These are phyloP conservation scores for Hypothenemus hampei DNA, from an alignment of 1,140 invertebrate genomes.

Conservation along the genomic window DNA sequence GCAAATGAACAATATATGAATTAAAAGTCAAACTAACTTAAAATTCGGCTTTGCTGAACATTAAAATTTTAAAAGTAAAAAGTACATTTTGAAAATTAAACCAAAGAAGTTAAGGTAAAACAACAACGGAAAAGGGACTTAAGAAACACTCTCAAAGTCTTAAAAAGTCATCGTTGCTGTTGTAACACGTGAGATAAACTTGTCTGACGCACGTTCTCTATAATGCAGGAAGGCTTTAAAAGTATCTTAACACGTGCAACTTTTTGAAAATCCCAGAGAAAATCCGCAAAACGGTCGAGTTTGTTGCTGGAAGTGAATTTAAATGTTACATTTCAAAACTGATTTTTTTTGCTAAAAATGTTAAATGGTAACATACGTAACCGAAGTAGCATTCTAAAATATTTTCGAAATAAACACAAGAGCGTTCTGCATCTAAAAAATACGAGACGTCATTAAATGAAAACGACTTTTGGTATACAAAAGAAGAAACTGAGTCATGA, in stretches of 20 bases:
- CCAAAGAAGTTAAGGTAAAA: too few relatives aligned
- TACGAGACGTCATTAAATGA: background rate
- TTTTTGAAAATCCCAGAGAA: conserved; percentile 16
- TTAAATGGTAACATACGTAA: too few relatives aligned
- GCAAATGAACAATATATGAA: too few relatives aligned
- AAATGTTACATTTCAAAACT: conserved; percentile 1
- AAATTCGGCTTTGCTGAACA: too few relatives aligned
- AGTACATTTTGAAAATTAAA: too few relatives aligned
- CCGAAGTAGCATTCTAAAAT: conserved; percentile 11
- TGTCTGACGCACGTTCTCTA: conserved; percentile 2
- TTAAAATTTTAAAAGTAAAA: too few relatives aligned
- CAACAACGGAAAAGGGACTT: too few relatives aligned
- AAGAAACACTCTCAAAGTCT: too few relatives aligned
- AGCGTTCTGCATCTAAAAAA: background rate
- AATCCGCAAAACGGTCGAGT: conserved; percentile 10
- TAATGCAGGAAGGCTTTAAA: conserved; percentile 12
- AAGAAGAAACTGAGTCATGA: conserved; percentile 18
- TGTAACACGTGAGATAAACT: too few relatives aligned
- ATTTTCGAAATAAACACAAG: conserved; percentile 1
- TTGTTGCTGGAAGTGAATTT: conserved; percentile 12
- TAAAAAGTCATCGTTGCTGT: too few relatives aligned
- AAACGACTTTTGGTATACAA: conserved; percentile 17
- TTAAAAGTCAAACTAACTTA: too few relatives aligned
- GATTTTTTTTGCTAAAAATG: conserved; percentile 8
- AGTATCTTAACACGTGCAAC: conserved; percentile 19